These are phyloP conservation scores for Drosophila elegans DNA, from an alignment of 1,140 invertebrate genomes.

Conservation along the genomic window DNA sequence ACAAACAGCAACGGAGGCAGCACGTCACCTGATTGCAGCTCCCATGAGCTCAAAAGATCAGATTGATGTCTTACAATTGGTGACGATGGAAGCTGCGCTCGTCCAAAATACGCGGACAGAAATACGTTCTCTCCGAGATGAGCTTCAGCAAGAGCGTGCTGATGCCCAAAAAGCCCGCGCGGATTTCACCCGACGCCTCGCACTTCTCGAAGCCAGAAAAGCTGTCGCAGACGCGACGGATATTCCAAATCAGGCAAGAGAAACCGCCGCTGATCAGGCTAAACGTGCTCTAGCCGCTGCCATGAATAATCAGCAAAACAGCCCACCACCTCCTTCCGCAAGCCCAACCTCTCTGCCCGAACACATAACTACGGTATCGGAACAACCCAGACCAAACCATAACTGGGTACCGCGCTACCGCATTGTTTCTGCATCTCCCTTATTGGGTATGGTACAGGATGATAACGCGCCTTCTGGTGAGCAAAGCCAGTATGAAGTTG, in stretches of 20 bases:
- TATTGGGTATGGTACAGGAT: not conserved
- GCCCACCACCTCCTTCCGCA: constrained; percentile 1
- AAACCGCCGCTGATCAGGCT: not conserved
- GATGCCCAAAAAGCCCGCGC: not conserved
- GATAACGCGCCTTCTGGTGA: not conserved
- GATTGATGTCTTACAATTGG: constrained; percentile 1
- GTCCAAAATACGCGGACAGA: constrained; percentile 1
- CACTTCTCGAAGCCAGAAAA: not conserved
- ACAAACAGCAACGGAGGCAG: not conserved
- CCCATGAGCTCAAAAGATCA: not conserved
- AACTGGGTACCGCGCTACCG: constrained; percentile 1
- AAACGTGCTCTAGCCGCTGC: not conserved
- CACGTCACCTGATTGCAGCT: constrained; percentile 1
- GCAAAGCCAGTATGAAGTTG: not conserved
- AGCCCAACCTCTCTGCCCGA: not conserved
- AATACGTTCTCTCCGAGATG: not conserved
- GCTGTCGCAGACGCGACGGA: constrained; percentile 1
- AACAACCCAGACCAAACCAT: not conserved
- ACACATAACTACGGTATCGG: not conserved
- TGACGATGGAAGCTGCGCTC: not conserved
- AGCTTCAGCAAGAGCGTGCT: not conserved
- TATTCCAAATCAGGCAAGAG: not conserved
- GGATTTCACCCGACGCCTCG: not conserved
- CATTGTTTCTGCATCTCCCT: constrained; percentile 1
- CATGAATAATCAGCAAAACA: constrained; percentile 1